Evolutionary conservation across 2,888 invertebrate genomes (phyloP).

Genomic region (Poecilobothrus nobilitatus): DNA sequence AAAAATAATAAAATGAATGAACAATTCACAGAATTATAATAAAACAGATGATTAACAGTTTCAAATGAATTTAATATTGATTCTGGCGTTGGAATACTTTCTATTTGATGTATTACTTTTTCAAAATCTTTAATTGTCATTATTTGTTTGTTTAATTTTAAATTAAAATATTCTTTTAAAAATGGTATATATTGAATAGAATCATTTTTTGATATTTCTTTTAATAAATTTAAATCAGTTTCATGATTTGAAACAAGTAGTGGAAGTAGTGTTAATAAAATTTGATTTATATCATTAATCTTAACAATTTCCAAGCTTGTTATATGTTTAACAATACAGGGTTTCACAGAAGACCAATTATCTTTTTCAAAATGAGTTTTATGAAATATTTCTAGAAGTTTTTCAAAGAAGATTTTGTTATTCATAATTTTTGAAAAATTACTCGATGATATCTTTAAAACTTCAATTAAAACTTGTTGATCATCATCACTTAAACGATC

Average conservation of each 20-base stretch:
- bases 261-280: slow-evolving; percentile 34
- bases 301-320: slow-evolving; percentile 43
- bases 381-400: slow-evolving; percentile 48
- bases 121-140: slow-evolving; percentile 22
- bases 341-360: slow-evolving; percentile 43
- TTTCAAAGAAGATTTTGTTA: slow-evolving; percentile 44
- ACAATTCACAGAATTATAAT: slow-evolving; percentile 28
- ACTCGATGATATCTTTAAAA: slow-evolving; percentile 45
- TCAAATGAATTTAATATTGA: slow-evolving; percentile 32
- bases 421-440: slow-evolving; percentile 44
- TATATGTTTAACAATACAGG: slow-evolving; percentile 45
- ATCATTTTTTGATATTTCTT: not conserved
- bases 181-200: slow-evolving; percentile 9
- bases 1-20: slow-evolving; percentile 31
- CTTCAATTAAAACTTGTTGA: slow-evolving; percentile 51
- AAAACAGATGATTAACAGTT: slow-evolving; percentile 25
- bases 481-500: slow-evolving; percentile 62
- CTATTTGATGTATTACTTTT: slow-evolving; percentile 11
- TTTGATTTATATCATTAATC: slow-evolving; percentile 36
- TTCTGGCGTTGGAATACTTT: slow-evolving; percentile 23
- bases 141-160: not conserved
- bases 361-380: slow-evolving; percentile 39
- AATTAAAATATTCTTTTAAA: not conserved
- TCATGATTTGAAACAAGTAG: slow-evolving; percentile 28
- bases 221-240: not conserved